Percentiles rank a stretch among this genome's conserved stretches.
Conservation (phyloP, 2,797 vertebrate genomes). For the Scolopax bukidnonensis region DNA sequence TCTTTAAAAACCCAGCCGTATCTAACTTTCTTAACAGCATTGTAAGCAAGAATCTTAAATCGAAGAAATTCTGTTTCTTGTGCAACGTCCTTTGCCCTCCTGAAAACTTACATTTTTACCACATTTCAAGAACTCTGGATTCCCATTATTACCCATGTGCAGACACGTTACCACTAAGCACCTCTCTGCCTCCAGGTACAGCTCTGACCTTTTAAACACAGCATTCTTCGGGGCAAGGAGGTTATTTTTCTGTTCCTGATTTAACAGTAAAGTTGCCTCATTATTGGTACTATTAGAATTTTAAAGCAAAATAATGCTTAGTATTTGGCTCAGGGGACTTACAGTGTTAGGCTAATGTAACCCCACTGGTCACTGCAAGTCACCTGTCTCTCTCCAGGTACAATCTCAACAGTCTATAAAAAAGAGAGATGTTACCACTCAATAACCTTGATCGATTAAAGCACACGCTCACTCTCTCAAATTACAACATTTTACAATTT, state of each 20-base stretch:
- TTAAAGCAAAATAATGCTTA: not conserved
- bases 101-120: not conserved
- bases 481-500: not conserved
- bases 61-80: not conserved
- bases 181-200: not conserved
- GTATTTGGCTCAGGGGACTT: not conserved
- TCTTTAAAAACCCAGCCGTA: slow-evolving; percentile 7
- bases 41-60: not conserved
- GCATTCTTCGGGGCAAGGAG: not conserved
- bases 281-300: not conserved
- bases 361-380: not conserved
- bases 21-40: slow-evolving; percentile 1
- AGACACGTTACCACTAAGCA: not conserved
- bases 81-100: not conserved
- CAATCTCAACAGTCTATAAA: fast-evolving
- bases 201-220: slow-evolving; percentile 40
- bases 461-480: fast-evolving
- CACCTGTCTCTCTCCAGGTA: not conserved
- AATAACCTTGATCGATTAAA: not conserved
- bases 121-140: not conserved
- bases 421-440: fast-evolving
- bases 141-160: not conserved
- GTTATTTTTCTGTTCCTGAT: not conserved
- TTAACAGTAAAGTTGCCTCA: not conserved
- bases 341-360: not conserved